Conservation (phyloP, 2,797 vertebrate species). For the Helostoma temminkii region DNA sequence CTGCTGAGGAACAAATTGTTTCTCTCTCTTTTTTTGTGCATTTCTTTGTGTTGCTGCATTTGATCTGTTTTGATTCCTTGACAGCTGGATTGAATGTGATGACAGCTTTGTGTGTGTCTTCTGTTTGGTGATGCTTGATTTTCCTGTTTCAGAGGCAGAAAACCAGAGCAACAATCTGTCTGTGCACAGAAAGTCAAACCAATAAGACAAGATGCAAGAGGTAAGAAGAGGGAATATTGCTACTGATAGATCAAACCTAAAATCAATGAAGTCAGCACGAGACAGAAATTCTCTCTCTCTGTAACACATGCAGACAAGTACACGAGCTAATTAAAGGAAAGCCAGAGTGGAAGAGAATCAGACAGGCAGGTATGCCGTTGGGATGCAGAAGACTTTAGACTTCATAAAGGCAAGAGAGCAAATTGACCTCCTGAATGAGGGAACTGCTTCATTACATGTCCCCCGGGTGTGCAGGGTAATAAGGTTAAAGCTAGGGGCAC, state of each 20-base stretch:
- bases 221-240: conserved; percentile 54
- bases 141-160: conserved; percentile 60
- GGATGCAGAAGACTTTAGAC: conserved; percentile 73
- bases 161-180: conserved; percentile 66
- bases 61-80: conserved; percentile 76
- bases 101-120: conserved; percentile 71
- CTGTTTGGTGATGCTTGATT: conserved; percentile 75
- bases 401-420: conserved; percentile 76
- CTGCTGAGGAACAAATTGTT: conserved; percentile 47
- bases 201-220: conserved; percentile 46
- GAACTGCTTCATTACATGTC: conserved; percentile 80
- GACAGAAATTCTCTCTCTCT: conserved; percentile 41
- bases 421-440: conserved; percentile 80
- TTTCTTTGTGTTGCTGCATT: conserved; percentile 60
- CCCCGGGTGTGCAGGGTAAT: conserved; percentile 70
- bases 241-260: conserved; percentile 67
- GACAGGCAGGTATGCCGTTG: conserved; percentile 62
- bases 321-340: conserved; percentile 68
- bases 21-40: conserved; percentile 15
- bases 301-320: conserved; percentile 33
- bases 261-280: conserved; percentile 57
- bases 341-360: conserved; percentile 45
- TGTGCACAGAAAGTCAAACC: conserved; percentile 59
- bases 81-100: conserved; percentile 66
- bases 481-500: conserved; percentile 72